Conservation (phyloP, 2,888 invertebrate genomes). For the Thereva nobilitata region DNA sequence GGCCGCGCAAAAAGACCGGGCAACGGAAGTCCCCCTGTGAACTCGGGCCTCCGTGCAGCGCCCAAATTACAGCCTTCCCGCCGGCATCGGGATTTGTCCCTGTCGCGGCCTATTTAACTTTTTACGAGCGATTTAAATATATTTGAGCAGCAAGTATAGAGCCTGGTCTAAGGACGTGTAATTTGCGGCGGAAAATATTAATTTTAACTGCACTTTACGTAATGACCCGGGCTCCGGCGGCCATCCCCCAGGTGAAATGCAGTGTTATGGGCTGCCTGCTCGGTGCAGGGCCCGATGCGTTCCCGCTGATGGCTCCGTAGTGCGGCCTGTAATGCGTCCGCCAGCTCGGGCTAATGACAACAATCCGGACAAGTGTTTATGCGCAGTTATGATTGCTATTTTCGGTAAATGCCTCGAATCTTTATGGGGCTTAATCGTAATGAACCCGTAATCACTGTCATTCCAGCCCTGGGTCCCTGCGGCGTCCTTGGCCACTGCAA, state of each 20-base stretch:
- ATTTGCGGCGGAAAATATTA: conserved; percentile 39
- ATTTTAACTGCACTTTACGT: conserved; percentile 40
- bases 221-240: conserved; percentile 21
- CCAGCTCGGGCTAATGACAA: conserved; percentile 22
- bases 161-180: conserved; percentile 22
- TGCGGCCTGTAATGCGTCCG: conserved; percentile 16
- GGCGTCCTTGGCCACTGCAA: background rate
- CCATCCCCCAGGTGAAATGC: background rate
- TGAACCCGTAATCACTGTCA: conserved; percentile 30
- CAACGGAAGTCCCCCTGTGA: too few relatives aligned
- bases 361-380: conserved; percentile 38
- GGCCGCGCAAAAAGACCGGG: too few relatives aligned
- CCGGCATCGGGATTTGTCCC: conserved; percentile 6
- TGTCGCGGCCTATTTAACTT: conserved; percentile 1
- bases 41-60: background rate
- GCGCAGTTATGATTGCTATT: conserved; percentile 35
- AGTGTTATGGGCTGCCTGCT: conserved; percentile 19
- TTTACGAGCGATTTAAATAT: conserved; percentile 22
- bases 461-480: background rate
- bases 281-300: background rate
- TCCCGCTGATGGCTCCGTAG: background rate
- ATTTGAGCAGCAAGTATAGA: conserved; percentile 22
- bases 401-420: conserved; percentile 22
- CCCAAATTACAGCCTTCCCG: conserved; percentile 25
- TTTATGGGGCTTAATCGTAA: conserved; percentile 37